These are phyloP conservation scores for Semnornis frantzii DNA, from an alignment of 2,113 vertebrate species.

Conservation along the genomic window DNA sequence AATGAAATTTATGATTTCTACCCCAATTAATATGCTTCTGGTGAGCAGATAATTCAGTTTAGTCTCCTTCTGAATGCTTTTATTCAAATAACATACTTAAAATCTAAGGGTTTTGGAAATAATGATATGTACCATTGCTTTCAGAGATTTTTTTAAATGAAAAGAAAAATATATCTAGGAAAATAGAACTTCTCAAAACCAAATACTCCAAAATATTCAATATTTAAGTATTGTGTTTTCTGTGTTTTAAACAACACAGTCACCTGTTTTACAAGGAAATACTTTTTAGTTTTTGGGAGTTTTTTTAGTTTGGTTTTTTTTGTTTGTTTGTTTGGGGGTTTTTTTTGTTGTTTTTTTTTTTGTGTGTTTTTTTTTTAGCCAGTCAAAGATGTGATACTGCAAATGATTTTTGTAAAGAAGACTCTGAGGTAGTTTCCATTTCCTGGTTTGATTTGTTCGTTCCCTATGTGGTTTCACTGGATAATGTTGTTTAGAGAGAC, in stretches of 20 bases:
- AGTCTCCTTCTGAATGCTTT: neutral
- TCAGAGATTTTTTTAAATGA: neutral
- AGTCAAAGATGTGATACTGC: neutral
- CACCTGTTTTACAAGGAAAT: neutral
- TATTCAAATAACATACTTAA: neutral
- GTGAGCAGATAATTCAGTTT: neutral
- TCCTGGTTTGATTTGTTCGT: neutral
- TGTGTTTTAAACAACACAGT: neutral
- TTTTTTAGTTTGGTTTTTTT: no score
- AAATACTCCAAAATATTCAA: neutral
- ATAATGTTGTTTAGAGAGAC: slow-evolving; percentile 5
- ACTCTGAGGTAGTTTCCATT: neutral
- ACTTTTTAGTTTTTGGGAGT: no score
- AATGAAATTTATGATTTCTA: neutral
- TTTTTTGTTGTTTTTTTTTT: no score
- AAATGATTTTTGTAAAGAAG: neutral
- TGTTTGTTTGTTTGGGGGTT: no score
- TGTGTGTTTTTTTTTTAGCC: neutral
- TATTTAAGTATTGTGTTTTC: neutral
- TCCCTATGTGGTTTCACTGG: slow-evolving; percentile 2
- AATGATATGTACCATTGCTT: neutral
- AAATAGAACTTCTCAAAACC: neutral
- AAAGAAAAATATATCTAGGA: neutral
- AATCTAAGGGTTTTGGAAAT: neutral
- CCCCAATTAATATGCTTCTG: neutral